Percentiles rank a stretch among this genome's conserved stretches.
phyloP scores from a whole-genome alignment of 2,797 vertebrate genomes.

The Acanthis flammea region DNA sequence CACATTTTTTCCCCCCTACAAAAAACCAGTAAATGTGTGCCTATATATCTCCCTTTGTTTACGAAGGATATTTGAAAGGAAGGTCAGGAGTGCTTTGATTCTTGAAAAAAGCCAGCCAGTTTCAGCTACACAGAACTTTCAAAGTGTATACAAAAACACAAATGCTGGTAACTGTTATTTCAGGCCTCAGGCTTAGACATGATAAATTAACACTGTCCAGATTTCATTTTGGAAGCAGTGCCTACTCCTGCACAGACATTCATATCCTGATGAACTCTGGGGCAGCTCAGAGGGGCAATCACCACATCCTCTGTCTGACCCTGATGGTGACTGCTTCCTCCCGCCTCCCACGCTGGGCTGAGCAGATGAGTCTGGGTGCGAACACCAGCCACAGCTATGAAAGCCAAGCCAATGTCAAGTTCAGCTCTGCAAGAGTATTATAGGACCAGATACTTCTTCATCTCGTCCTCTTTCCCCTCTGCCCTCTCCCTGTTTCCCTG shows the following conservation, averaged over 20 bases:
- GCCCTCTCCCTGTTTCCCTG: not conserved
- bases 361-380: not conserved
- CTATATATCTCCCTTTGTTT: slow-evolving; percentile 14
- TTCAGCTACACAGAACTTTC: slow-evolving; percentile 30
- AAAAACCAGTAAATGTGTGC: not conserved
- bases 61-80: slow-evolving; percentile 33
- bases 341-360: not conserved
- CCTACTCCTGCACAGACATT: not conserved
- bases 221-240: slow-evolving; percentile 28
- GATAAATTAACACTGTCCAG: slow-evolving; percentile 48
- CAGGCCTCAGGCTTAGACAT: slow-evolving; percentile 16
- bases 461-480: not conserved
- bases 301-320: not conserved
- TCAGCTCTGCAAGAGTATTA: not conserved
- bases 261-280: not conserved
- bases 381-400: not conserved
- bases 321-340: not conserved
- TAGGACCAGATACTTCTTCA: not conserved
- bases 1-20: not conserved
- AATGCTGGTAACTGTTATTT: slow-evolving; percentile 47
- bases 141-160: not conserved
- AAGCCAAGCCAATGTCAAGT: not conserved
- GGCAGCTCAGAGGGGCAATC: not conserved
- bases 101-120: not conserved
- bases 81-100: slow-evolving; percentile 34